Evolutionary conservation across 2,797 vertebrate genomes (phyloP).

Genomic region (Phataginus tricuspis): DNA sequence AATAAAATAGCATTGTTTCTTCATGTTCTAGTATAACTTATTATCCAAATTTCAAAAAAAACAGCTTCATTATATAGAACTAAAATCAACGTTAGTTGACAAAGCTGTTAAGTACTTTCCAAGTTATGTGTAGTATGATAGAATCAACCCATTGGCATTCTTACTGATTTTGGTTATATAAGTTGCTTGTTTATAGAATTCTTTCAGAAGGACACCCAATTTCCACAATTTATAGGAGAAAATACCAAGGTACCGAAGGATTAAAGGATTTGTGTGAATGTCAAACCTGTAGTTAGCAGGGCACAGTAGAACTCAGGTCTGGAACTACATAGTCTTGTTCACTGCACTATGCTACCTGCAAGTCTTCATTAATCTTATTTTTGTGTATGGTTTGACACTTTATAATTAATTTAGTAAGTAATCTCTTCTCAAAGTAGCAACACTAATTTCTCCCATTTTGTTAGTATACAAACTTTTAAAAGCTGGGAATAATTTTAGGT

Average conservation of each 20-base stretch:
- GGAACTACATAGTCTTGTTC: background rate
- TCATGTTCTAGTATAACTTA: background rate
- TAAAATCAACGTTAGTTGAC: background rate
- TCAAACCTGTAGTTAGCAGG: background rate
- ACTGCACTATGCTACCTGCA: background rate
- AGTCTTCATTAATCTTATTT: constrained; percentile 61
- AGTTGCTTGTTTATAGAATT: background rate
- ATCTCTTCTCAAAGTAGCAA: constrained; percentile 56
- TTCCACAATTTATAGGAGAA: background rate
- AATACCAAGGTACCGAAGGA: background rate
- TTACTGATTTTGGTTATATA: constrained; percentile 58
- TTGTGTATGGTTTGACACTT: background rate
- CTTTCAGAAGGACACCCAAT: background rate
- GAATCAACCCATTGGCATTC: background rate
- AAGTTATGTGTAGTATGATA: background rate
- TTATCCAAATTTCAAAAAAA: background rate
- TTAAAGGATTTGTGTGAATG: background rate
- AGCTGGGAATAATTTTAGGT: background rate
- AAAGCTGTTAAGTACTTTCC: background rate
- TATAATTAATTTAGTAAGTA: constrained; percentile 69
- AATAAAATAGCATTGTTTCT: background rate
- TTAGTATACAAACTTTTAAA: background rate
- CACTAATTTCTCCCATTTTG: background rate
- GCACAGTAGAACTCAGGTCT: background rate
- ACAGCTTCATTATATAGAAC: background rate